Evolutionary conservation across 2,113 vertebrate genomes (phyloP), one percentile per base, ranked within the genome.

Genomic region (Corythornis cristatus): DNA sequence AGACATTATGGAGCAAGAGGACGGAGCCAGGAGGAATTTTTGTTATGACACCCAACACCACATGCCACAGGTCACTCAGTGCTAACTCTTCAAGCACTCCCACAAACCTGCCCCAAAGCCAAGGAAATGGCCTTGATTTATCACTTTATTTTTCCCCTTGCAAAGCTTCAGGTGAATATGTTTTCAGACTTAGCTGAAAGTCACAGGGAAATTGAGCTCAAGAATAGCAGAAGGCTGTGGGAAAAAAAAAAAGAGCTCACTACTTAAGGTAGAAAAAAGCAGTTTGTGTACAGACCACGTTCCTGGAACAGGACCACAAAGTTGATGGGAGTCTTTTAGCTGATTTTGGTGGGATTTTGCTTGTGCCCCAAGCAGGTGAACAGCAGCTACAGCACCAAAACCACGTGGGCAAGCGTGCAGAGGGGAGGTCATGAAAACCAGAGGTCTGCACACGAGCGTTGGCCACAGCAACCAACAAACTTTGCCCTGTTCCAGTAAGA

Each of bases 21-120:
- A 84, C 4, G 33, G 83, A 97, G 86, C 64, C 54, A 88, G 19
- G 45, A 88, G 81, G 62, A 83, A 81, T 89, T 93, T 90, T 23
- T 90, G 74, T 89, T 87, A 60, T 45, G 79, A 88, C 60, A 82
- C 66, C 68, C 87, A 94, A 37, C 2, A 11, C 66, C 79, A 85
- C 72, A 57, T 76, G 64, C 82, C 92, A 64, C 75, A 83, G 72
- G 91, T 89, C 83, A 53, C 67, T 65, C 28, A 42, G 54, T 42
- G 28, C 48, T 78, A 73, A 71, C 48, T 75, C 77, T 78, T 48
- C 0, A 1, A 88, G 81, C 54, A 37, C 46, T 78, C 81, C 65
- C 77, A 42, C 62, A 92, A 94, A 91, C 51, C 43, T 48, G 26
- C 35, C 72, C 82, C 1, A 0, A 26, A 13, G 20, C 73, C 78